Evolutionary conservation across 2,797 vertebrate genomes (phyloP).

Genomic region (Cyclopterus lumpus): DNA sequence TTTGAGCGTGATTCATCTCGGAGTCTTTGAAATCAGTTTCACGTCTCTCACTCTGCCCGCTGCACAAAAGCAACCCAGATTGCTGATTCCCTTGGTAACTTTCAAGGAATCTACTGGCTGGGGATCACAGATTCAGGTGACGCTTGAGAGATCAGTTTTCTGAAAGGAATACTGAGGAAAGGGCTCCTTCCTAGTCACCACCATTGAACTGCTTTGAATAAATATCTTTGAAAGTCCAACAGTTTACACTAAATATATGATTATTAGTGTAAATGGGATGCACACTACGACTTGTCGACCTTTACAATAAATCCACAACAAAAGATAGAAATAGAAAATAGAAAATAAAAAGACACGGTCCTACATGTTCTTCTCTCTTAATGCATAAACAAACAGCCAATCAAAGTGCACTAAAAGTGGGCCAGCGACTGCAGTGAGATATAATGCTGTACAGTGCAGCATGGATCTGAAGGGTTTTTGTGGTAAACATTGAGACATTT

Average conservation of each 20-base stretch:
- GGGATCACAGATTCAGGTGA: slow-evolving; percentile 62
- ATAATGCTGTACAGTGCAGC: background rate
- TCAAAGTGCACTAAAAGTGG: slow-evolving; percentile 12
- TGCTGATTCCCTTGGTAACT: slow-evolving; percentile 72
- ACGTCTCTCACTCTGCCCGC: slow-evolving; percentile 65
- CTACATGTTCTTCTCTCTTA: background rate
- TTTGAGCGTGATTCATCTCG: slow-evolving; percentile 73
- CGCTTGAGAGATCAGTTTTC: slow-evolving; percentile 61
- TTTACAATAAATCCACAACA: background rate
- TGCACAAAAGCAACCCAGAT: slow-evolving; percentile 76
- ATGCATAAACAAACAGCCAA: slow-evolving; percentile 8
- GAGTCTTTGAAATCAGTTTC: slow-evolving; percentile 79
- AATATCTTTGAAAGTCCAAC: slow-evolving; percentile 12
- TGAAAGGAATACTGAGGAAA: slow-evolving; percentile 41
- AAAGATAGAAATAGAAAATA: too few relatives aligned
- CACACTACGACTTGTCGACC: background rate
- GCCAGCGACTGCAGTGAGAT: slow-evolving; percentile 20
- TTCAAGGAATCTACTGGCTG: slow-evolving; percentile 72
- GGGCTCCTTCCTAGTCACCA: slow-evolving; percentile 5
- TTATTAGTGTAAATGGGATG: background rate
- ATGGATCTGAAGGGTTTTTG: background rate
- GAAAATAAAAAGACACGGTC: background rate
- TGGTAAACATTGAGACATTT: background rate
- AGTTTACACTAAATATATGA: slow-evolving; percentile 5
- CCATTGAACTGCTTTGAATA: slow-evolving; percentile 20